Evolutionary conservation across 2,888 invertebrate genomes (phyloP).

Genomic region (Boloria euphrosyne): DNA sequence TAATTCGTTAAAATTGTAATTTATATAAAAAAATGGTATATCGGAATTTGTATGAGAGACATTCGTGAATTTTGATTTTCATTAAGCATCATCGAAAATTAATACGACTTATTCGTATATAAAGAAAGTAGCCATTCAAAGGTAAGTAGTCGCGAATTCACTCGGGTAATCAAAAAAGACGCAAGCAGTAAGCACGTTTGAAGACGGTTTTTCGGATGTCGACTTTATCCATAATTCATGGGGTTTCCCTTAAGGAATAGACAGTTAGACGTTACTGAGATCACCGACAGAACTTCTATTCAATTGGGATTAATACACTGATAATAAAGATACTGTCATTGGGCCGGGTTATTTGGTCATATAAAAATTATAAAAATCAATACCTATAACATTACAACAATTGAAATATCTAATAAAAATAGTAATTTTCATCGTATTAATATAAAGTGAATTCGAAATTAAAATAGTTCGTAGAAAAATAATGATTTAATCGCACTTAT

Average conservation of each 20-base stretch:
- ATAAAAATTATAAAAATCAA: neutral
- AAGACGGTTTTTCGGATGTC: constrained; percentile 49
- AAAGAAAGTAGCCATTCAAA: constrained; percentile 11
- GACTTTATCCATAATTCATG: constrained; percentile 57
- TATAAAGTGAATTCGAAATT: too few species aligned
- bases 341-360: neutral
- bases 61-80: neutral
- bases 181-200: constrained; percentile 38
- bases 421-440: too few species aligned
- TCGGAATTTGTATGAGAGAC: too few species aligned
- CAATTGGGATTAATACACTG: constrained; percentile 45
- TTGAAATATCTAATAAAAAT: neutral
- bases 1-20: too few species aligned
- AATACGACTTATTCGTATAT: constrained; percentile 3
- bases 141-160: constrained; percentile 30
- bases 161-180: constrained; percentile 37
- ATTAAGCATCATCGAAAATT: constrained; percentile 3
- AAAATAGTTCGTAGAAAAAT: too few species aligned
- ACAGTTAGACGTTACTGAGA: constrained; percentile 55
- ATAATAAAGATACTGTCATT: constrained; percentile 24
- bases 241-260: constrained; percentile 50
- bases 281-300: constrained; percentile 51
- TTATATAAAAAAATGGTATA: too few species aligned
- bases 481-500: too few species aligned
- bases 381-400: neutral